A percentile compares a stretch with the other conserved stretches of the same genome.
These are phyloP conservation scores for Noctua comes DNA, from an alignment of 2,888 invertebrate species.

Conservation along the genomic window DNA sequence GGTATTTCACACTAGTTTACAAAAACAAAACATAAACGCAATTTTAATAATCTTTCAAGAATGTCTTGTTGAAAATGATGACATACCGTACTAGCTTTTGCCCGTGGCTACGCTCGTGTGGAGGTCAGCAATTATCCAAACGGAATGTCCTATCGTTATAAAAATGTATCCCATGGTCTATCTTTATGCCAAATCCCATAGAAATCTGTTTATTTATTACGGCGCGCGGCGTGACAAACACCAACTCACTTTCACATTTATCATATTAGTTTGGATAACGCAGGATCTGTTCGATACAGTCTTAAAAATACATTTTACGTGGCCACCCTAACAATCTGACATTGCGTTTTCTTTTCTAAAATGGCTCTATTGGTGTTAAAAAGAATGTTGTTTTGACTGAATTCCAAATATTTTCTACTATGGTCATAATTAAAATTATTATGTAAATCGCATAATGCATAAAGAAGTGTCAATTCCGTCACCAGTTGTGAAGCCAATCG, in stretches of 20 bases:
- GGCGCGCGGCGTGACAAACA: neutral
- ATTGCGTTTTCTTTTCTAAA: neutral
- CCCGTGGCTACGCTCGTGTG: no score
- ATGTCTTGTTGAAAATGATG: neutral
- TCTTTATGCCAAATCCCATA: neutral
- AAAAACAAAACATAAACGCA: neutral
- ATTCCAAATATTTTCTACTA: neutral
- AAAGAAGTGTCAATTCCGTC: constrained; percentile 23
- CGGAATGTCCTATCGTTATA: neutral
- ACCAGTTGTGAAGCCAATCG: constrained; percentile 25
- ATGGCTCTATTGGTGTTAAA: neutral
- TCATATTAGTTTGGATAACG: neutral
- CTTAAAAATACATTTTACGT: neutral
- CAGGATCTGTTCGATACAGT: constrained; percentile 6
- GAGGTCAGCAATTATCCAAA: no score
- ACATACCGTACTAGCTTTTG: neutral
- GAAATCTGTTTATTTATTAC: neutral
- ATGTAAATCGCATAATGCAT: neutral
- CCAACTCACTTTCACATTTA: neutral
- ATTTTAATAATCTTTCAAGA: neutral
- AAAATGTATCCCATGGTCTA: neutral
- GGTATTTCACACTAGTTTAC: neutral
- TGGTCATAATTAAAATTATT: neutral
- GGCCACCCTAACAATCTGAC: constrained; percentile 17
- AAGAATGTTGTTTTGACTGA: neutral